A percentile compares a stretch with the other conserved stretches of the same genome.
phyloP scores from a whole-genome alignment of 2,888 invertebrate species.

The Aspidiotus destructor region DNA sequence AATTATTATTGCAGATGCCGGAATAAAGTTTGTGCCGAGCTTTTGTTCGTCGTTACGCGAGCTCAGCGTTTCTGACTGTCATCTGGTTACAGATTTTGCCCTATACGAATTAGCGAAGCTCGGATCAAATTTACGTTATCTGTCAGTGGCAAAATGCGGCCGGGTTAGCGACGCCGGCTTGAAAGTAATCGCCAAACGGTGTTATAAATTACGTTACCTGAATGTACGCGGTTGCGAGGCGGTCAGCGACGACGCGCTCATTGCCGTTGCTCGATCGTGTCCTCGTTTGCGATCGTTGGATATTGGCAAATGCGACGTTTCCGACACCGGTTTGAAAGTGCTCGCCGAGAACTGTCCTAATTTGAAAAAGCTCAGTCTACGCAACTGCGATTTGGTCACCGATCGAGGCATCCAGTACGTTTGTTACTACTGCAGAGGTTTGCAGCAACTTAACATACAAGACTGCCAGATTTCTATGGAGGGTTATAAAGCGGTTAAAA shows the following conservation, averaged over 20 bases:
- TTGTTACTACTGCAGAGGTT: slow-evolving; percentile 78
- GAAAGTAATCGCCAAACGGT: slow-evolving; percentile 73
- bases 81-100: slow-evolving; percentile 80
- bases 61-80: slow-evolving; percentile 81
- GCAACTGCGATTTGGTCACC: slow-evolving; percentile 83
- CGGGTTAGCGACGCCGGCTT: slow-evolving; percentile 84
- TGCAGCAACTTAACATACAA: slow-evolving; percentile 86
- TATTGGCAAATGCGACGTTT: slow-evolving; percentile 87
- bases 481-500: slow-evolving; percentile 83
- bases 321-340: slow-evolving; percentile 75
- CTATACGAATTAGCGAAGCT: slow-evolving; percentile 78
- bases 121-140: slow-evolving; percentile 78
- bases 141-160: slow-evolving; percentile 89
- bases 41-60: slow-evolving; percentile 77
- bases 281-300: slow-evolving; percentile 77
- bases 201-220: slow-evolving; percentile 78
- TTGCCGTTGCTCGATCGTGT: slow-evolving; percentile 74
- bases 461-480: slow-evolving; percentile 83
- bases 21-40: slow-evolving; percentile 81
- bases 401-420: slow-evolving; percentile 80
- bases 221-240: slow-evolving; percentile 89
- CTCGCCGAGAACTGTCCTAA: slow-evolving; percentile 83
- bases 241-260: slow-evolving; percentile 84
- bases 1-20: slow-evolving; percentile 59
- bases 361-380: slow-evolving; percentile 75